Percentiles rank a stretch among this genome's conserved stretches.
These are phyloP conservation scores for Drosophila tanythrix DNA, from an alignment of 2,888 invertebrate genomes.

Conservation along the genomic window DNA sequence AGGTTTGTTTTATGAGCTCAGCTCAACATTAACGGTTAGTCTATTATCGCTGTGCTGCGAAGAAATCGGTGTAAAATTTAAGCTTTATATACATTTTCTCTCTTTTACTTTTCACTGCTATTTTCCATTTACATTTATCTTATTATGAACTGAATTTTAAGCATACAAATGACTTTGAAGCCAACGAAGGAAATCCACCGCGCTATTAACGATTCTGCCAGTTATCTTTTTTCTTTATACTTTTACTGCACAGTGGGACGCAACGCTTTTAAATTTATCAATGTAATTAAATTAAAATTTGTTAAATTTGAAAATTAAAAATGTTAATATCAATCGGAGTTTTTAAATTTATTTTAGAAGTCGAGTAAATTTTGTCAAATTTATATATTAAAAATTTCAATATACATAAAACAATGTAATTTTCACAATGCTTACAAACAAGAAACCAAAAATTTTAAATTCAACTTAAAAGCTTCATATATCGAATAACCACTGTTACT, in stretches of 20 bases:
- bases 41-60: not conserved
- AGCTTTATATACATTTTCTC: not conserved
- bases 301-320: not conserved
- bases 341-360: too few relatives aligned
- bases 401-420: too few relatives aligned
- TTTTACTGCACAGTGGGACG: not conserved
- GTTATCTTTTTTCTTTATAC: constrained; percentile 39
- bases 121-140: not conserved
- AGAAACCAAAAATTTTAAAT: not conserved
- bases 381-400: too few relatives aligned
- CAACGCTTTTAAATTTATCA: not conserved
- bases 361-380: too few relatives aligned
- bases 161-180: constrained; percentile 29
- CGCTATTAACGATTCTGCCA: constrained; percentile 19
- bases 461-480: not conserved
- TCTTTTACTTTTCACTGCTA: not conserved
- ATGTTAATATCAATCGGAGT: not conserved
- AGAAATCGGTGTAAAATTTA: not conserved
- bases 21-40: constrained; percentile 11
- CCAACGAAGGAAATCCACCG: too few relatives aligned
- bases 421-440: too few relatives aligned
- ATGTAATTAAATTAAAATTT: not conserved
- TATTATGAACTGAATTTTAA: constrained; percentile 10
- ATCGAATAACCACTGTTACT: not conserved
- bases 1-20: not conserved